Evolutionary conservation across 2,797 vertebrate species (phyloP), one percentile per base, ranked within the genome.

Genomic region (Cossypha polioptera): DNA sequence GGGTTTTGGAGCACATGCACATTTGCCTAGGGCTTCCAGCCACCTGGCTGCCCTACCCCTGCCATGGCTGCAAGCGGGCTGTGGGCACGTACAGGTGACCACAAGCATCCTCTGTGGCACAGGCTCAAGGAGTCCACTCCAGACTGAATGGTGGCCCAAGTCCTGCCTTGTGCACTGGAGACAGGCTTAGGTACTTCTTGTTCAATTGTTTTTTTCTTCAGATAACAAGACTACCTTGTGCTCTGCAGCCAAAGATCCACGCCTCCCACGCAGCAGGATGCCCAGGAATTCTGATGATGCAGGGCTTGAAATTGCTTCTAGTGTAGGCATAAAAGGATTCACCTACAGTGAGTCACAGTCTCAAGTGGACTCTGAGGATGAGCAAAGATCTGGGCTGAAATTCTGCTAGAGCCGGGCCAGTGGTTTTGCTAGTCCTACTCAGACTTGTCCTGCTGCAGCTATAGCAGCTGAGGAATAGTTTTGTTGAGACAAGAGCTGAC

Each of bases 401-500:
- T 40, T 28, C 40, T 73, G 13, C 18, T 51, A 6, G 59, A 54
- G 22, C 9, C 0, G 0, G 25, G 18, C 29, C 26, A 54, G 18
- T 8, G 31, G n/a, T 33, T 85, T 87, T 84, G 16, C 28, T 13
- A 29, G 24, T 11, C 19, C 33, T 43, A 33, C 26, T 29, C 26
- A 9, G 59, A 19, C 36, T 68, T 50, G 65, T 61, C 25, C 50
- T 61, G 7, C 50, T 54, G 57, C 28, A 33, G 38, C 62, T 55
- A 6, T 18, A 53, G 59, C 21, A 68, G 43, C 22, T 38, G 21
- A 87, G 16, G 13, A 75, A n/a, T 45, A 67, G 61, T 67, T 75
- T 55, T 68, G 40, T 36, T 68, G 59, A 59, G 79, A 76, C 21
- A 21, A 29, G 42, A 80, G 42, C 42, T 57, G 54, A 29, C 51